Base-by-base conservation (phyloP, 2,888 invertebrate genomes). In the Tholera decimalis region DNA sequence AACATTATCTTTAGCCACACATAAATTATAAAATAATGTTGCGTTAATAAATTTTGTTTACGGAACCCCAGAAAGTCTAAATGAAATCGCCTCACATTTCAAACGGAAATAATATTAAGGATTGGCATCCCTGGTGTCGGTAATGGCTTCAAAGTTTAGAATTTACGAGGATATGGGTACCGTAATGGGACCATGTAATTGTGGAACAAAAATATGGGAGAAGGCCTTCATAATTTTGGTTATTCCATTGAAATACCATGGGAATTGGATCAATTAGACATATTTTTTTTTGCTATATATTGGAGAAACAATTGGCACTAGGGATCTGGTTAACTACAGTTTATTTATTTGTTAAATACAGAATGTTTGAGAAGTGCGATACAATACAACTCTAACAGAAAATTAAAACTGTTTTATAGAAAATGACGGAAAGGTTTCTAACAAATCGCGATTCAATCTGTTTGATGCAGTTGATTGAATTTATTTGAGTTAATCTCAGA, bases 91-190 rank as follows among this genome's bases (percentile, higher is more conserved):
- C 73, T 77, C 79, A 81, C 82, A 82, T 84, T 87, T 75, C 74
- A 80, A 88, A 85, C 64, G 84, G 82, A 81, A 85, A 84, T 84
- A 85, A 84, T 84, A 88, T 87, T 83, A 75, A 26, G 69, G 76
- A 66, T 67, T 73, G 79, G 57, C 66, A 82, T 83, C 73, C 74
- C 75, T 78, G 69, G 58, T 75, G 68, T 35, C 39, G 50, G 57
- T 74, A 78, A 75, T 74, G 72, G 62, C 37, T 50, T 9, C 28
- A 71, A 81, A 80, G 61, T 70, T 67, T 61, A 55, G 53, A 73
- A 76, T 70, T 84, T 82, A 86, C 80, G 83, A 70, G 49, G 49
- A 73, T 67, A 43, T 78, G 58, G 57, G 33, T 24, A 35, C 35
- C 11, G 39, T 49, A 58, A 69, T 62, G 46, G 72, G 22, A 49